A percentile compares a stretch with the other conserved stretches of the same genome.
Evolutionary conservation across 2,888 invertebrate species (phyloP).

Genomic region (Bimastos eiseni): DNA sequence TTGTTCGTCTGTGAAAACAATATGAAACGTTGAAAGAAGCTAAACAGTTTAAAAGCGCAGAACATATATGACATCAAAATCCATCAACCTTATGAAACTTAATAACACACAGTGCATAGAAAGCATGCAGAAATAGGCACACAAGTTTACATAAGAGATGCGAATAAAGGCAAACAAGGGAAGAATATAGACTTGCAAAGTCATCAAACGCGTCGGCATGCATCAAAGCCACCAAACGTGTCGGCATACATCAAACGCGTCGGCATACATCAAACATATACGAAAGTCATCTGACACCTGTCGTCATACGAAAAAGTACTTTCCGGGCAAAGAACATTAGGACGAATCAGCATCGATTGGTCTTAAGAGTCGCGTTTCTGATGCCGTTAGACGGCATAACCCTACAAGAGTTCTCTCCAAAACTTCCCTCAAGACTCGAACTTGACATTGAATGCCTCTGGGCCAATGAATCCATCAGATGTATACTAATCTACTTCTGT

Average conservation of each 20-base stretch:
- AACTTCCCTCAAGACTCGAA: neutral
- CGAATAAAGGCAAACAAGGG: constrained; percentile 4
- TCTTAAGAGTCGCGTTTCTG: neutral
- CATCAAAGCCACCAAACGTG: neutral
- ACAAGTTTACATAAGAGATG: neutral
- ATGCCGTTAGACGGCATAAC: neutral
- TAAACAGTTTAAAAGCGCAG: neutral
- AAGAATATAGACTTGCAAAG: neutral
- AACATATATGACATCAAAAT: neutral
- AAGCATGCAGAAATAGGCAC: neutral
- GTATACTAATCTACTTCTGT: too few species aligned
- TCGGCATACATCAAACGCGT: neutral
- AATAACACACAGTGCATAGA: neutral
- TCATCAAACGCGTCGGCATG: neutral
- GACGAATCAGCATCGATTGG: neutral
- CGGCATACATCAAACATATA: too few species aligned
- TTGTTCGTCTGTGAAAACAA: neutral
- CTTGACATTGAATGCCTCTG: neutral
- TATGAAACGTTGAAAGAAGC: neutral
- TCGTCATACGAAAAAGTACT: neutral
- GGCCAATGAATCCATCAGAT: too few species aligned
- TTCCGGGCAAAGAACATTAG: neutral
- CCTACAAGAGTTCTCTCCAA: neutral
- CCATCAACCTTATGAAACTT: neutral
- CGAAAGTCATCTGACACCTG: too few species aligned